These are phyloP conservation scores for Otolemur crassicaudatus DNA, from an alignment of 2,797 vertebrate species.

Conservation along the genomic window DNA sequence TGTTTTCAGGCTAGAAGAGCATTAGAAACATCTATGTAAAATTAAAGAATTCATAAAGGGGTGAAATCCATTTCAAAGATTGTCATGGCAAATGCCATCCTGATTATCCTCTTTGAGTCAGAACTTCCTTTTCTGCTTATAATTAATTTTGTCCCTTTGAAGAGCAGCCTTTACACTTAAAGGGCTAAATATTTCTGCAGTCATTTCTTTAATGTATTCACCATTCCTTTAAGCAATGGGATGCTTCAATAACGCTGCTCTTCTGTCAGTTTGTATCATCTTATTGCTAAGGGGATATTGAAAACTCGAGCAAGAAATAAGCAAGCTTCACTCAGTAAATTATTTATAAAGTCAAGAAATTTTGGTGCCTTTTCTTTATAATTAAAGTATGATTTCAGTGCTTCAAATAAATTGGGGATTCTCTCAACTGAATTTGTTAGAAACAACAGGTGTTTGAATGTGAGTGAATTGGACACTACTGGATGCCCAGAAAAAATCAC, in stretches of 20 bases:
- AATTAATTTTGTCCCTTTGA: constrained; percentile 57
- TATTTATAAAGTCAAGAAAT: constrained; percentile 53
- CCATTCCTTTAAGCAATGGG: neutral
- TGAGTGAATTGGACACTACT: neutral
- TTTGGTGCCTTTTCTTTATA: neutral
- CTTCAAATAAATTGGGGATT: neutral
- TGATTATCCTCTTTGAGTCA: constrained; percentile 9
- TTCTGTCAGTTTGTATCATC: constrained; percentile 39
- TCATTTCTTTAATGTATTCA: constrained; percentile 6
- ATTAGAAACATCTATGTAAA: neutral
- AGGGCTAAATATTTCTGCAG: constrained; percentile 40
- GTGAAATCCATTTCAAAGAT: constrained; percentile 13
- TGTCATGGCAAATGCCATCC: neutral
- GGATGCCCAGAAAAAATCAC: neutral
- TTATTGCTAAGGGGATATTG: neutral
- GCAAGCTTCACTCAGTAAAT: neutral
- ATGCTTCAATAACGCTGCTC: neutral
- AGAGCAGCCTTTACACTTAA: constrained; percentile 5
- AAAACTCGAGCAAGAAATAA: constrained; percentile 12
- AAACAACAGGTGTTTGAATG: neutral
- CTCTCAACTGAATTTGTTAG: neutral
- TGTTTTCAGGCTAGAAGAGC: neutral
- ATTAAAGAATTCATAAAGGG: neutral
- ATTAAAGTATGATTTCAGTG: neutral
- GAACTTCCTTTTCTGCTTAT: constrained; percentile 44